Conservation (phyloP, 2,113 vertebrate species). For the Phalacrocorax brasilianus region DNA sequence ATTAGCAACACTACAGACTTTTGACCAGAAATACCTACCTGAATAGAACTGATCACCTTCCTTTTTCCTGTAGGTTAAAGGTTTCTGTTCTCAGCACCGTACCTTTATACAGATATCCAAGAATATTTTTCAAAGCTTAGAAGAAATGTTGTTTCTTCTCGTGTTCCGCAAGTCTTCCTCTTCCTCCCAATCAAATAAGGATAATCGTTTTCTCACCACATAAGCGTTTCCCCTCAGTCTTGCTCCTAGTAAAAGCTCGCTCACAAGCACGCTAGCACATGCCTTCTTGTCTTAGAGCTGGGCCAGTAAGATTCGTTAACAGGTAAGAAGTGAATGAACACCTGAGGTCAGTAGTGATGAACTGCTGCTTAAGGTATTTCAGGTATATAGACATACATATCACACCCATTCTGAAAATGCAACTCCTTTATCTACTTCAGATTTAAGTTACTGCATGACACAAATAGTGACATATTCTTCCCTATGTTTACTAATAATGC, state of each 20-base stretch:
- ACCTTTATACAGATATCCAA: neutral
- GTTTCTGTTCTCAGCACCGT: neutral
- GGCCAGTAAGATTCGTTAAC: neutral
- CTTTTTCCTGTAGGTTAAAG: neutral
- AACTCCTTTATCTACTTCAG: neutral
- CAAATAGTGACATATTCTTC: accelerated
- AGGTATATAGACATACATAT: neutral
- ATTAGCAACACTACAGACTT: neutral
- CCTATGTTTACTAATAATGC: neutral
- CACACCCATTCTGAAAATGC: neutral
- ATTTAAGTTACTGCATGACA: neutral
- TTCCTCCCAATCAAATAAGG: neutral
- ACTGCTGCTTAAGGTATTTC: neutral
- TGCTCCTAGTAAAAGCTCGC: neutral
- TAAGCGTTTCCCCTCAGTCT: neutral
- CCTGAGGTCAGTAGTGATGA: neutral
- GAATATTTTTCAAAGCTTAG: neutral
- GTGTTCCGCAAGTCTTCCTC: neutral
- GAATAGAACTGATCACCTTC: neutral
- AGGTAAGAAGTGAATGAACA: neutral
- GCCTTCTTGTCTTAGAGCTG: neutral
- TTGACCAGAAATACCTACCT: neutral
- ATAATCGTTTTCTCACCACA: neutral
- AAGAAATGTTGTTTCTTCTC: neutral
- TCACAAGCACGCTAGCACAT: neutral